Conservation (phyloP, 2,888 invertebrate species). For the Argyresthia albistria region DNA sequence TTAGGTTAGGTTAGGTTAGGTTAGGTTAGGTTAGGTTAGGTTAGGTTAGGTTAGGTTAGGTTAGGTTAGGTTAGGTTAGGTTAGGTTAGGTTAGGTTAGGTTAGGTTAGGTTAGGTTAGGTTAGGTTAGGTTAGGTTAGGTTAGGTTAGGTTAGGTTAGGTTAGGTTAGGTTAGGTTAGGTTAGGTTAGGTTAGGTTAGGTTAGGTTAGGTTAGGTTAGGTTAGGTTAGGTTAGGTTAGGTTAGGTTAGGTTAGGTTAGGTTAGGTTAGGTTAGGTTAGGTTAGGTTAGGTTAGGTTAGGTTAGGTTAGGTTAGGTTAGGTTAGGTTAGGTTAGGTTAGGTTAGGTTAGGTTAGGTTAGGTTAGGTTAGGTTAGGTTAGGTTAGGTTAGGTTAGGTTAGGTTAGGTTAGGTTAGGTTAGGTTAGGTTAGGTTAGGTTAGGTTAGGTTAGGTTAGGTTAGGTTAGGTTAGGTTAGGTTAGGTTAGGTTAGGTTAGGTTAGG, state of each 20-base stretch:
- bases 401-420: conserved; percentile 4
- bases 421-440: conserved; percentile 4
- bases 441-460: conserved; percentile 5
- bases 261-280: conserved; percentile 1
- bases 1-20: conserved; percentile 3
- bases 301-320: not conserved
- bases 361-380: not conserved
- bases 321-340: conserved; percentile 1
- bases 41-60: conserved; percentile 5
- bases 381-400: conserved; percentile 4
- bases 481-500: conserved; percentile 5
- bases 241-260: conserved; percentile 4
- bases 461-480: conserved; percentile 5
- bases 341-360: conserved; percentile 4
- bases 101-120: conserved; percentile 4
- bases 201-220: conserved; percentile 5
- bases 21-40: conserved; percentile 2
- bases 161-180: conserved; percentile 5
- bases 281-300: not conserved
- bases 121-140: conserved; percentile 5
- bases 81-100: conserved; percentile 5
- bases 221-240: conserved; percentile 5
- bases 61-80: conserved; percentile 5
- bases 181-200: conserved; percentile 4
- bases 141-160: conserved; percentile 4